Percentiles rank a stretch among this genome's conserved stretches.
These are phyloP conservation scores for Sminthurides aquaticus DNA, from an alignment of 2,888 invertebrate genomes.

Conservation along the genomic window DNA sequence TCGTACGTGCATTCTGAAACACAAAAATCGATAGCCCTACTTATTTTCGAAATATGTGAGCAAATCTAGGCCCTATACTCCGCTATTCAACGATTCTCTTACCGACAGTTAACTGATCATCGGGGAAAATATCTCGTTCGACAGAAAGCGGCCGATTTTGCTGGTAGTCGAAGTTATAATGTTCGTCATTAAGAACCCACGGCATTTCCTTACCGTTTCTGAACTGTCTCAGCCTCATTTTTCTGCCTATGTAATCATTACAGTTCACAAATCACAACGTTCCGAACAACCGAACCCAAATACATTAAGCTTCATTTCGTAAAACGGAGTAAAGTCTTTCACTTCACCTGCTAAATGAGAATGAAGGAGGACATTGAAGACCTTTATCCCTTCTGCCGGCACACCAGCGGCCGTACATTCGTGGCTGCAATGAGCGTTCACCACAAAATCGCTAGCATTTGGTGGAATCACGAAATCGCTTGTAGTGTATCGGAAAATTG, in stretches of 20 bases:
- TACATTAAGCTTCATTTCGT: not conserved
- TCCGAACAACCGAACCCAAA: not conserved
- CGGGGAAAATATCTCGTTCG: not conserved
- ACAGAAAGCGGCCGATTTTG: conserved; percentile 1
- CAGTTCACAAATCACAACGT: not conserved
- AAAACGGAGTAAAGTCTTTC: too few species aligned
- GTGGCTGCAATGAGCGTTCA: too few species aligned
- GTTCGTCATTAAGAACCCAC: not conserved
- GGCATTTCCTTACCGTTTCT: not conserved
- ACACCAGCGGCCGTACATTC: conserved; percentile 10
- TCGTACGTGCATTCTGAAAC: not conserved
- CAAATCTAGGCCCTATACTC: not conserved
- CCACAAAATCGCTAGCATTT: too few species aligned
- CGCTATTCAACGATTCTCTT: not conserved
- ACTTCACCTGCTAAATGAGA: conserved; percentile 22
- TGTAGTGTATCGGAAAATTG: too few species aligned
- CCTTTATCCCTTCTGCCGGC: conserved; percentile 15
- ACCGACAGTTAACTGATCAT: conserved; percentile 2
- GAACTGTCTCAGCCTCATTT: not conserved
- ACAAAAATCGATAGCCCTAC: not conserved
- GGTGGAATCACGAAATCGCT: too few species aligned
- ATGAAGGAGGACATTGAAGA: conserved; percentile 21
- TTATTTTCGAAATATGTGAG: not conserved
- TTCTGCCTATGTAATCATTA: not conserved
- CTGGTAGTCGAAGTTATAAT: conserved; percentile 5